Evolutionary conservation across 2,888 invertebrate genomes (phyloP), one percentile per base, ranked within the genome.

Genomic region (Aspidiotus rigidus): DNA sequence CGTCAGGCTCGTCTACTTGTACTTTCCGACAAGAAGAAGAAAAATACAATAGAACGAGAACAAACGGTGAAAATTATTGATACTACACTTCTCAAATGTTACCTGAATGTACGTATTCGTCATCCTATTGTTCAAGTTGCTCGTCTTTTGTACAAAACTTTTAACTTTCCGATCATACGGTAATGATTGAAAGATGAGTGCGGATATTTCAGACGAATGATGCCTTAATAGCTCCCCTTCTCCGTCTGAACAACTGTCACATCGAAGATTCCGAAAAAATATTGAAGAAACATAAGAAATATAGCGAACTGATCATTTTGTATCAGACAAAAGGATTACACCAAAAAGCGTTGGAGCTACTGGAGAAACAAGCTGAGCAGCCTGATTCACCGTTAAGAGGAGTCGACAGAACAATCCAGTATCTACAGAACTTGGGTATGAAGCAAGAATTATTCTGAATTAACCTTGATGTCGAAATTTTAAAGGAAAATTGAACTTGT

Each of bases 71-170:
- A 95, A 78, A 89, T 98, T 69, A 95, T 99, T 71, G 99, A 99
- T 77, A 99, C 98, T 0, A 97, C 97, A 0, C 80, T 99, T 64
- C 81, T 99, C 10, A 98, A 98, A 79, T 98, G 98, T 77, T 99
- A 98, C 80, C 82, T 99, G 71, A 90, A 93, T 85, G 92, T 89
- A 79, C 75, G 73, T 75, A 61, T 59, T 28, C 28, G 28, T 28
- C 28, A 28, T 41, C 54, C 44, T 16, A 9, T 55, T 16, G 40
- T 64, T 16, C 1, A 10, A n/a, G n/a, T 40, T n/a, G 28, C 16
- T 42, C 56, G 44, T n/a, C 6, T 1, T 44, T 55, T 17, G 9
- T 42, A 54, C n/a, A 28, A 41, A 39, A 57, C 41, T 53, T 28
- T 64, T n/a, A 59, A 61, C 44, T 7, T 11, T 10, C 10, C 49